Conservation (phyloP, 2,888 invertebrate genomes). For the Rhyacophila evoluta region DNA sequence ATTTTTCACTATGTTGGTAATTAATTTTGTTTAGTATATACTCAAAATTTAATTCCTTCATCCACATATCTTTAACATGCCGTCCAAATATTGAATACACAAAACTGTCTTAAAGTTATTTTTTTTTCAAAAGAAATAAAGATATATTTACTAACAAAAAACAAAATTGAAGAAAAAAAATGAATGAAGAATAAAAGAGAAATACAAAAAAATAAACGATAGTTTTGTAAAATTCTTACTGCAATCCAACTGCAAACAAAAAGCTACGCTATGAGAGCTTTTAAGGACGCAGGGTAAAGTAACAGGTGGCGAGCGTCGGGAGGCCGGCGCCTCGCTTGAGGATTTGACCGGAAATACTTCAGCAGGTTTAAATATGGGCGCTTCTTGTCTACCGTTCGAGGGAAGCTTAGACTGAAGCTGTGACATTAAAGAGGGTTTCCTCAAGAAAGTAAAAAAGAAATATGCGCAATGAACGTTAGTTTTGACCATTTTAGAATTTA, state of each 20-base stretch:
- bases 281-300: conserved; percentile 25
- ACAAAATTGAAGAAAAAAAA: not conserved
- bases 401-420: not conserved
- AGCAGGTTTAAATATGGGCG: not conserved
- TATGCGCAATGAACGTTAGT: not conserved
- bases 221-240: not conserved
- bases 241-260: conserved; percentile 19
- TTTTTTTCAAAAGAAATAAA: no score
- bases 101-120: not conserved
- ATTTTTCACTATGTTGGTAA: no score
- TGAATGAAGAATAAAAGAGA: not conserved
- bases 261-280: conserved; percentile 12
- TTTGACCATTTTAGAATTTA: no score
- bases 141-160: not conserved
- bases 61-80: no score
- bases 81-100: no score
- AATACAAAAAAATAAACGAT: not conserved
- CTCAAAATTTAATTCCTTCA: no score
- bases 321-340: not conserved
- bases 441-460: not conserved
- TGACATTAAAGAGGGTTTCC: not conserved
- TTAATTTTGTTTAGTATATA: no score
- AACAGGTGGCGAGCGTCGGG: conserved; percentile 26
- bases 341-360: conserved; percentile 29
- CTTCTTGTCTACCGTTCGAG: not conserved